Percentiles rank a stretch among this genome's conserved stretches.
Evolutionary conservation across 1,140 invertebrate species (phyloP).

Genomic region (Semibalanus balanoides): DNA sequence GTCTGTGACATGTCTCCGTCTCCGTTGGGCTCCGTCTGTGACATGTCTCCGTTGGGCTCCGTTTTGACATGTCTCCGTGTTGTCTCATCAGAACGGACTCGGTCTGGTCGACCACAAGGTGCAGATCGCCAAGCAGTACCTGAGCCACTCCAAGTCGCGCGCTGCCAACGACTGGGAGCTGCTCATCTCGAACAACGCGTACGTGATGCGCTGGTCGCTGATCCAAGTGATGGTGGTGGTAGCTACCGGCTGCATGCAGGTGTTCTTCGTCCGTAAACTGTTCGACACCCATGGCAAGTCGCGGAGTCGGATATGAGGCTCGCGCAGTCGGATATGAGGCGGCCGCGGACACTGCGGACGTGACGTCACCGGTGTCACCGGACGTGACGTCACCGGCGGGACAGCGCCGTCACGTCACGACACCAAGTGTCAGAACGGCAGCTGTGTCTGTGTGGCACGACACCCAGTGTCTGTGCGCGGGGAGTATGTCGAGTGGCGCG

Average conservation of each 20-base stretch:
- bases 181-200: constrained; percentile 63
- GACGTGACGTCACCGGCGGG: too few species aligned
- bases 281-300: constrained; percentile 54
- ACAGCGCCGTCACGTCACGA: too few species aligned
- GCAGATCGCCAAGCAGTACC: constrained; percentile 67
- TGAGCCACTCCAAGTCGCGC: constrained; percentile 57
- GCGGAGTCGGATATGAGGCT: not conserved
- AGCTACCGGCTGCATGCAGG: constrained; percentile 56
- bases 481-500: too few species aligned
- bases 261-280: constrained; percentile 74
- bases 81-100: constrained; percentile 44
- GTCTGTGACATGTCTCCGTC: too few species aligned
- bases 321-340: too few species aligned
- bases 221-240: constrained; percentile 69
- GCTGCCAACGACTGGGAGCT: constrained; percentile 69
- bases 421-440: too few species aligned
- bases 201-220: constrained; percentile 73
- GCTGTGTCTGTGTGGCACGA: too few species aligned
- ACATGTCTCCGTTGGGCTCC: not conserved
- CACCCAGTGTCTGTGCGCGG: too few species aligned
- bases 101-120: constrained; percentile 64
- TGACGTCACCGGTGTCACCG: too few species aligned
- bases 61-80: not conserved
- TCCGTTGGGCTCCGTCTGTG: not conserved
- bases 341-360: too few species aligned